Percentiles rank a stretch among this genome's conserved stretches.
phyloP scores from a whole-genome alignment of 2,888 invertebrate species.

The Lasioglossum calceatum region DNA sequence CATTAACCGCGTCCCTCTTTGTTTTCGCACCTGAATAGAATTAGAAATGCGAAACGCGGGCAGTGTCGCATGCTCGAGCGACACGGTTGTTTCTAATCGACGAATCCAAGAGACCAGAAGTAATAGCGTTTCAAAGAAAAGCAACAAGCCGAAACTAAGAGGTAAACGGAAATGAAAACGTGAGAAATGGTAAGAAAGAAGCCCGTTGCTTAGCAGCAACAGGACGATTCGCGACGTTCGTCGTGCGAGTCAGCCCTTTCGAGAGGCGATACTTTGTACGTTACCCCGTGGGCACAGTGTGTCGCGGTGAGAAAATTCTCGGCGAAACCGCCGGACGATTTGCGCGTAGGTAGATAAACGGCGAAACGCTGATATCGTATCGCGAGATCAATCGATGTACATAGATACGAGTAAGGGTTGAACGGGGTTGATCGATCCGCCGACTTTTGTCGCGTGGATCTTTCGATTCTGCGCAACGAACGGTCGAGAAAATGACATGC shows the following conservation, averaged over 20 bases:
- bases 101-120: neutral
- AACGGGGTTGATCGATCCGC: constrained; percentile 18
- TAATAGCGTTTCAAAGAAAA: neutral
- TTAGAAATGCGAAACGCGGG: neutral
- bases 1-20: constrained; percentile 3
- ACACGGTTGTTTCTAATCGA: constrained; percentile 33
- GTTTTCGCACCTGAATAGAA: constrained; percentile 6
- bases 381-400: constrained; percentile 6
- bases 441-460: constrained; percentile 10
- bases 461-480: neutral
- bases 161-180: constrained; percentile 2
- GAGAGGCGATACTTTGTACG: constrained; percentile 28
- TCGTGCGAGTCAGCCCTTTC: constrained; percentile 32
- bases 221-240: constrained; percentile 20
- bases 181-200: neutral
- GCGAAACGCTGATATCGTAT: neutral
- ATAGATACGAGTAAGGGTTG: neutral
- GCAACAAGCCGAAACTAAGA: neutral
- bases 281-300: constrained; percentile 29
- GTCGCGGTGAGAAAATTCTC: neutral
- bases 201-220: constrained; percentile 27
- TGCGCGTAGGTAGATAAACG: neutral
- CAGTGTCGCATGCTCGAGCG: constrained; percentile 34
- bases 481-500: neutral
- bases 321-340: neutral